phyloP scores from a whole-genome alignment of 2,888 invertebrate species.

The Andrena praecox region DNA sequence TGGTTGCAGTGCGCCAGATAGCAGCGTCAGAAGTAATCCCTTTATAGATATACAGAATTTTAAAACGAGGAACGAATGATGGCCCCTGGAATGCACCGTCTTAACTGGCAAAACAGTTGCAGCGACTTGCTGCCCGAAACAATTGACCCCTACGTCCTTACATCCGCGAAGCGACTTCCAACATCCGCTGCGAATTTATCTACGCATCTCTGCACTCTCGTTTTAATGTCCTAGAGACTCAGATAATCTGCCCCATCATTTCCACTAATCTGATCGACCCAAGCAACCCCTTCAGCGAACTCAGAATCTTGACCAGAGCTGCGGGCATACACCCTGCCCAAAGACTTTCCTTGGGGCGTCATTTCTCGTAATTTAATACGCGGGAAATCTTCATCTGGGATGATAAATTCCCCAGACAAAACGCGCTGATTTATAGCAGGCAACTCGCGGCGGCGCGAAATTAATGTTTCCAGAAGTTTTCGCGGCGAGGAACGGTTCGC shows the following conservation, averaged over 20 bases:
- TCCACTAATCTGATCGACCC: neutral
- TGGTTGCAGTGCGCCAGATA: neutral
- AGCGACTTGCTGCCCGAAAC: neutral
- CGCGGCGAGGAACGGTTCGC: neutral
- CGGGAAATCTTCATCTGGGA: constrained; percentile 9
- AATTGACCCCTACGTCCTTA: neutral
- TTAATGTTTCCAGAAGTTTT: constrained; percentile 34
- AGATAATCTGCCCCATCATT: neutral
- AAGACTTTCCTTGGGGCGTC: neutral
- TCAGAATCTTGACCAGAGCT: neutral
- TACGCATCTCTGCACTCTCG: neutral
- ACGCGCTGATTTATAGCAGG: constrained; percentile 9
- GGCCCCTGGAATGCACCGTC: neutral
- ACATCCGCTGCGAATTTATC: neutral
- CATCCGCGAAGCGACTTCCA: no score
- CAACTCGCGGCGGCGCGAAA: neutral
- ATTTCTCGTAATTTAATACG: constrained; percentile 26
- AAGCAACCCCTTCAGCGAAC: neutral
- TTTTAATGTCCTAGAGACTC: neutral
- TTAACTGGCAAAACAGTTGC: neutral
- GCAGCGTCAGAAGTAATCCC: constrained; percentile 11
- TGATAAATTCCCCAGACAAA: constrained; percentile 19
- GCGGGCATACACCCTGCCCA: neutral
- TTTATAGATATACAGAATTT: constrained; percentile 21
- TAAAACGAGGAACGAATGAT: neutral